A percentile compares a stretch with the other conserved stretches of the same genome.
Conservation (phyloP, 2,888 invertebrate genomes). For the Agriopis leucophaearia region DNA sequence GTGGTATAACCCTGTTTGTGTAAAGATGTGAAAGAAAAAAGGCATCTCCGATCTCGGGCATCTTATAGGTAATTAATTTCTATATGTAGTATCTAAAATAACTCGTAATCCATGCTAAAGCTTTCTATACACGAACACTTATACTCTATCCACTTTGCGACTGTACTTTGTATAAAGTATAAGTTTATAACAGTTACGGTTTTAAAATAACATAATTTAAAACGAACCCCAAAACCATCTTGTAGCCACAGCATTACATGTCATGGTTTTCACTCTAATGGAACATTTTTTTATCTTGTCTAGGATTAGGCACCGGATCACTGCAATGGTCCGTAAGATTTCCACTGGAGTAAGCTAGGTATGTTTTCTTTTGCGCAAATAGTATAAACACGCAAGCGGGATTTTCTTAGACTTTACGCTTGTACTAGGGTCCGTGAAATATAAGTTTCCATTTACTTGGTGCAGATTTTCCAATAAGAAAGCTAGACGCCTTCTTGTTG, state of each 20-base stretch:
- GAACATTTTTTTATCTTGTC: conserved; percentile 17
- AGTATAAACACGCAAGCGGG: conserved; percentile 1
- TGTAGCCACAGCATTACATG: neutral
- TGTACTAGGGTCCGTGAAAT: neutral
- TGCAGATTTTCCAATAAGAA: neutral
- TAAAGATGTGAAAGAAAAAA: no score
- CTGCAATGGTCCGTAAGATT: conserved; percentile 12
- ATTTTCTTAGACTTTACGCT: conserved; percentile 2
- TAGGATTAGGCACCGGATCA: conserved; percentile 21
- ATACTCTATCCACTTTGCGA: neutral
- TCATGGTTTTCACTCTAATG: conserved; percentile 6
- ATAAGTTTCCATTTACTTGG: neutral
- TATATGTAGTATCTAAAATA: no score
- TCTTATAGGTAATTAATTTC: no score
- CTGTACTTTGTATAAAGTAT: neutral
- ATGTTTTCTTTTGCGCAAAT: conserved; percentile 22
- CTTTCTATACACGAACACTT: neutral
- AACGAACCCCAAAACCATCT: neutral
- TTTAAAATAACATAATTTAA: neutral
- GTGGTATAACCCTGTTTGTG: no score
- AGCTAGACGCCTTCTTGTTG: neutral
- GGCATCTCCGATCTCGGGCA: no score
- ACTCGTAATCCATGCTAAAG: no score
- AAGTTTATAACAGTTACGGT: no score
- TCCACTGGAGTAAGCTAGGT: conserved; percentile 6